A percentile compares a stretch with the other conserved stretches of the same genome.
Conservation (phyloP, 2,113 vertebrate species). For the Motacilla tschutschensis region DNA sequence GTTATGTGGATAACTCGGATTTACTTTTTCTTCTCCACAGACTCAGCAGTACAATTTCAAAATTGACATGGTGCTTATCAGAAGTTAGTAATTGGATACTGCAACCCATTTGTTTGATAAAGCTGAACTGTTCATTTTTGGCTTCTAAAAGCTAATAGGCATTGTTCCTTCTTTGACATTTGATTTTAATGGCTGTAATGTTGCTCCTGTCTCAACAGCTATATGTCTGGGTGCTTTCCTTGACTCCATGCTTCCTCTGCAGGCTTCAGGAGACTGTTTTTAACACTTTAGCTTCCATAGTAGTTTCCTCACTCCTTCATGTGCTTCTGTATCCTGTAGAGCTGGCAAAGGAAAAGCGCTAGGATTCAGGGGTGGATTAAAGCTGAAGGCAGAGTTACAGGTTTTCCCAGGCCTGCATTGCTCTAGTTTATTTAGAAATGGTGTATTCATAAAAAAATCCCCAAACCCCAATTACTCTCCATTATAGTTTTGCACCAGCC, state of each 20-base stretch:
- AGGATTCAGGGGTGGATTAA: background rate
- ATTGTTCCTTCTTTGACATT: slow-evolving; percentile 59
- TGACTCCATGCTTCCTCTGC: background rate
- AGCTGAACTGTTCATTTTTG: slow-evolving; percentile 47
- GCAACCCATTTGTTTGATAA: slow-evolving; percentile 67
- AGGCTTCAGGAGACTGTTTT: slow-evolving; percentile 13
- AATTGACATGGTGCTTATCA: slow-evolving; percentile 59
- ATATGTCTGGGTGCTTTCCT: slow-evolving; percentile 41
- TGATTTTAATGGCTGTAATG: slow-evolving; percentile 71
- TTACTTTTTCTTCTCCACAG: slow-evolving; percentile 28
- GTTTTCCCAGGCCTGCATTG: background rate
- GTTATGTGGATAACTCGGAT: slow-evolving; percentile 38
- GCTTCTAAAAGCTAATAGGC: slow-evolving; percentile 65
- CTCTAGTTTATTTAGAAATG: background rate
- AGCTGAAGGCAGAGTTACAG: background rate
- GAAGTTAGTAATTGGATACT: slow-evolving; percentile 60
- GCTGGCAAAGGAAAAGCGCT: background rate
- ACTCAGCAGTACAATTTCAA: slow-evolving; percentile 44
- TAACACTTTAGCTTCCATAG: slow-evolving; percentile 42
- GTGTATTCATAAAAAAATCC: background rate
- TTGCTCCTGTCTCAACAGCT: slow-evolving; percentile 60
- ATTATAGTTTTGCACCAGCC: background rate
- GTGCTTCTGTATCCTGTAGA: background rate
- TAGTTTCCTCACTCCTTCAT: background rate
- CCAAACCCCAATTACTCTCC: background rate